Percentiles rank a stretch among this genome's conserved stretches.
Conservation (phyloP, 2,797 vertebrate genomes). For the Pagetopsis macropterus region DNA sequence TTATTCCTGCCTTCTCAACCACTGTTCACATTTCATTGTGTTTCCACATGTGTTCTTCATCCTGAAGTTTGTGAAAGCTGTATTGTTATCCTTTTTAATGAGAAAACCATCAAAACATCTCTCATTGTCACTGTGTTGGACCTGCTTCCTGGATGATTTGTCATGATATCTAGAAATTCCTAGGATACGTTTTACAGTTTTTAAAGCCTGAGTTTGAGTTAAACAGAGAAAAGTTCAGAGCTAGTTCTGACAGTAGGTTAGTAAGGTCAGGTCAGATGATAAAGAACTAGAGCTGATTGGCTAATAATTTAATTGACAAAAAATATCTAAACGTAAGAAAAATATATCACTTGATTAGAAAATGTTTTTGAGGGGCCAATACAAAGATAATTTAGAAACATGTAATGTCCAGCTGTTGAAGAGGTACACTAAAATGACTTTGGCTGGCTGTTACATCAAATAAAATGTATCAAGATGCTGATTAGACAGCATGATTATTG, state of each 20-base stretch:
- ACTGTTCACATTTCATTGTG: constrained; percentile 5
- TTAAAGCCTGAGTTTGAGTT: neutral
- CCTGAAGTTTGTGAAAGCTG: too few species aligned
- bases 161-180: neutral
- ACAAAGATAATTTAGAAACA: neutral
- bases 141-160: neutral
- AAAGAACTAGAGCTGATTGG: neutral
- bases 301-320: neutral
- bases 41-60: neutral
- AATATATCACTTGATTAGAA: neutral
- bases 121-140: neutral
- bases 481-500: too few species aligned
- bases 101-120: neutral
- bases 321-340: neutral
- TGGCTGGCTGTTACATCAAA: too few species aligned
- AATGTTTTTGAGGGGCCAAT: neutral
- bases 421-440: too few species aligned
- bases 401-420: neutral
- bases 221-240: neutral
- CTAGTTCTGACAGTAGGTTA: neutral
- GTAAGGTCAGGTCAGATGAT: neutral
- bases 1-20: constrained; percentile 34
- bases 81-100: neutral
- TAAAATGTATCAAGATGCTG: too few species aligned
- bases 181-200: neutral